phyloP scores from a whole-genome alignment of 2,113 vertebrate species.

The Equus quagga region DNA sequence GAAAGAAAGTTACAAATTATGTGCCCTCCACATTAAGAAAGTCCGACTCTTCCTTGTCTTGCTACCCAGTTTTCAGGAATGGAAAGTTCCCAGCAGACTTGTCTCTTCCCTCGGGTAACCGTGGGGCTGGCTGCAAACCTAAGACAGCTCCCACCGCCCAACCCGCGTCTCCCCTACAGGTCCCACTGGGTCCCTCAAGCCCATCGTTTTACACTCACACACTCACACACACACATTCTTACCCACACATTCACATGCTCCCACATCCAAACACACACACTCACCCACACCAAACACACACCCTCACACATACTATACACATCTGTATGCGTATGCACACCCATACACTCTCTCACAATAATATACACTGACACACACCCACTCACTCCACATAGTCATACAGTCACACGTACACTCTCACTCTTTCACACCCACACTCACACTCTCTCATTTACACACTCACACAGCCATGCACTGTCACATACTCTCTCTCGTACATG shows the following conservation, averaged over 20 bases:
- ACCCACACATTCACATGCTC: no score
- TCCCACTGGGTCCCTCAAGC: neutral
- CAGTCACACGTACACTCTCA: no score
- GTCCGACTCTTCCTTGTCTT: fast-evolving
- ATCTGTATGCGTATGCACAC: no score
- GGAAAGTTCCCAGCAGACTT: fast-evolving
- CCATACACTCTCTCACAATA: neutral
- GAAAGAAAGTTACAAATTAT: fast-evolving
- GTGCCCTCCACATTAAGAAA: fast-evolving
- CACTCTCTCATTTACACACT: no score
- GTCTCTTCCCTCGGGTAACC: neutral
- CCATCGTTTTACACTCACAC: neutral
- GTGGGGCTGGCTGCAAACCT: fast-evolving
- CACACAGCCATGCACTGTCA: no score
- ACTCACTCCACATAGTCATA: no score
- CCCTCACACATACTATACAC: neutral
- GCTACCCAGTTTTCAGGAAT: no score
- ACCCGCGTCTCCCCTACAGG: fast-evolving
- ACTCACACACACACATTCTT: no score
- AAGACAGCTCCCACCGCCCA: fast-evolving
- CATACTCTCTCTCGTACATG: no score
- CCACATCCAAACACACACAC: neutral
- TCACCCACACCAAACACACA: no score
- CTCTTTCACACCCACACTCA: no score
- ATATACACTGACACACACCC: neutral